These are phyloP conservation scores for Crocuta crocuta DNA, from an alignment of 2,113 vertebrate species.

Conservation along the genomic window DNA sequence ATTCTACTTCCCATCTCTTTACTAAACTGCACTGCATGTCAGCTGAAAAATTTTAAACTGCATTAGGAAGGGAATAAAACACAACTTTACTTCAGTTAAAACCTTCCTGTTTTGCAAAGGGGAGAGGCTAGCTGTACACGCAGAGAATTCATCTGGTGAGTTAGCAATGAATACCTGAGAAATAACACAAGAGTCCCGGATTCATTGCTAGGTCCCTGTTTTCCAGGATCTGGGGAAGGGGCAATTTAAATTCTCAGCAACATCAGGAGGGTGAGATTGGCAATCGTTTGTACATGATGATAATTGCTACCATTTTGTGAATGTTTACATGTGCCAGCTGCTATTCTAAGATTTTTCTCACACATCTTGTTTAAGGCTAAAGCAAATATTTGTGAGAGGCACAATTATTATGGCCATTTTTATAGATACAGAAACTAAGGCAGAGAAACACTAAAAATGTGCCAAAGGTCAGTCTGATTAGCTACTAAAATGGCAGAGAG, in stretches of 20 bases:
- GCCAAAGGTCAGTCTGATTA: not conserved
- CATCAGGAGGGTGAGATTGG: accelerated
- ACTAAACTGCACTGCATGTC: not conserved
- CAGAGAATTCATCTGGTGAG: not conserved
- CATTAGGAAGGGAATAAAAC: not conserved
- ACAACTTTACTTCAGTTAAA: not conserved
- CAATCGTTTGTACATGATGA: accelerated
- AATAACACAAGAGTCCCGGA: not conserved
- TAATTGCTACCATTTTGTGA: not conserved
- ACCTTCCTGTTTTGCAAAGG: not conserved
- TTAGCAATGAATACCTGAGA: not conserved
- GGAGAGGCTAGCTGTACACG: not conserved
- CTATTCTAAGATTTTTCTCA: not conserved
- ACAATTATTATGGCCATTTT: slow-evolving; percentile 2
- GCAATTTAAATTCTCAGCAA: not conserved
- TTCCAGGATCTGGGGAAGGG: not conserved
- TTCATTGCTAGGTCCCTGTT: not conserved
- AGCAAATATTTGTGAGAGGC: not conserved
- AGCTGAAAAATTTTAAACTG: not conserved
- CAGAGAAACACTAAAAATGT: not conserved
- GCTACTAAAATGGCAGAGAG: not conserved
- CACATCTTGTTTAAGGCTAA: not conserved
- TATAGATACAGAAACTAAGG: not conserved
- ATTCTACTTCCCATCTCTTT: not conserved
- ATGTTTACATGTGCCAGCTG: not conserved